These are phyloP conservation scores for Fratercula arctica DNA, from an alignment of 2,797 vertebrate genomes.

Conservation along the genomic window DNA sequence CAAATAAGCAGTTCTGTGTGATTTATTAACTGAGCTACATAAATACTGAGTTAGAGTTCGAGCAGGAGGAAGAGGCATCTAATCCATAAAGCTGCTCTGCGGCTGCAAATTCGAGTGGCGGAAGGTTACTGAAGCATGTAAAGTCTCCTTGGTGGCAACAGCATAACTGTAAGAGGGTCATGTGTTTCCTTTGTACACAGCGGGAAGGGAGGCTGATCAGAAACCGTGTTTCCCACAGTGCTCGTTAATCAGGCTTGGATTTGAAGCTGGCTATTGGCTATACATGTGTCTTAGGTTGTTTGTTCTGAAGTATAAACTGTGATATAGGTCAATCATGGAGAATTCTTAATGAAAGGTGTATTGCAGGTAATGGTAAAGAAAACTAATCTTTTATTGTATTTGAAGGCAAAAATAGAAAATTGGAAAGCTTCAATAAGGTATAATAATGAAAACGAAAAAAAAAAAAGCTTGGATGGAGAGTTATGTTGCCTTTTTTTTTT, in stretches of 20 bases:
- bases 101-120: background rate
- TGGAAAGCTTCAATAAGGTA: background rate
- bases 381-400: background rate
- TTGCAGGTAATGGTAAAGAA: background rate
- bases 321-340: background rate
- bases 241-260: background rate
- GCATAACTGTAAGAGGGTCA: background rate
- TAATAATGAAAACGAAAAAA: background rate
- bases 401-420: background rate
- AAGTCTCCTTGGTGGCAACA: background rate
- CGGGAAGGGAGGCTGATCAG: background rate
- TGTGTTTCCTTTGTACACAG: background rate
- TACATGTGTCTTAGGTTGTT: accelerated
- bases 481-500: background rate
- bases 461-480: background rate
- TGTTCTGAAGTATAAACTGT: background rate
- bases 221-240: background rate
- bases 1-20: background rate
- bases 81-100: background rate
- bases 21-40: background rate
- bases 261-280: background rate
- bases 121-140: background rate
- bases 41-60: background rate
- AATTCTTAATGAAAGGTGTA: background rate
- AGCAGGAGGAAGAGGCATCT: background rate